These are phyloP conservation scores for Steinernema feltiae DNA, from an alignment of 1,140 invertebrate species.

Conservation along the genomic window DNA sequence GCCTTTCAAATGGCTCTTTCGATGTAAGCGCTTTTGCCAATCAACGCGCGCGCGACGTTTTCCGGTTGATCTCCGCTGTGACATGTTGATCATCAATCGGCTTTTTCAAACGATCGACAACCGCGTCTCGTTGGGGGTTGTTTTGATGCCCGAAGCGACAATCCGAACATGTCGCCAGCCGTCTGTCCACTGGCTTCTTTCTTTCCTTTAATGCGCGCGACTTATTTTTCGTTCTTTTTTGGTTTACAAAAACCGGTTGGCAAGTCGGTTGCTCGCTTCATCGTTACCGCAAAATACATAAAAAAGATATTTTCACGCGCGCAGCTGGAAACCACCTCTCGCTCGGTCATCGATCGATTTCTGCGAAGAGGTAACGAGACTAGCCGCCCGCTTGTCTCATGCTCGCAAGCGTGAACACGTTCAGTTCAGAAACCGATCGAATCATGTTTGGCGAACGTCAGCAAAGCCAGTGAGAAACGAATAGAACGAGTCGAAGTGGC, in stretches of 20 bases:
- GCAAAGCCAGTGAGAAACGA: background rate
- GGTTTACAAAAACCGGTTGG: slow-evolving; percentile 7
- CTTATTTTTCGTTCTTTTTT: slow-evolving; percentile 12
- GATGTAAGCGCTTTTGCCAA: background rate
- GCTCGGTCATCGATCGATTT: background rate
- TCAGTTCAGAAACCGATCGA: background rate
- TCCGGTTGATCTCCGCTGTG: background rate
- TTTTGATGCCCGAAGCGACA: background rate
- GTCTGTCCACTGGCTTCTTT: background rate
- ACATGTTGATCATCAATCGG: background rate
- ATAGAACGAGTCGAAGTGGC: too few species aligned
- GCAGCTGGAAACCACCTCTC: background rate
- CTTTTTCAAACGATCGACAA: background rate
- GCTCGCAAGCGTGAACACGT: slow-evolving; percentile 3
- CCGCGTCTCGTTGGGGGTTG: background rate
- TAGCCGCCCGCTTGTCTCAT: too few species aligned
- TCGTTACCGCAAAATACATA: slow-evolving; percentile 11
- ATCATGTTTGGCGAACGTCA: background rate
- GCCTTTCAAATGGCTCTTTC: slow-evolving; percentile 7
- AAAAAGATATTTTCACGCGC: slow-evolving; percentile 13
- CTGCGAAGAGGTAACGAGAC: background rate
- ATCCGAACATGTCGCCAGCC: background rate
- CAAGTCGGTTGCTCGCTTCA: slow-evolving; percentile 4
- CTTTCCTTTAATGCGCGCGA: slow-evolving; percentile 3
- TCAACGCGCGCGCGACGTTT: background rate